Base-by-base conservation (phyloP, 2,113 vertebrate genomes). In the Chlamydotis undulata region DNA sequence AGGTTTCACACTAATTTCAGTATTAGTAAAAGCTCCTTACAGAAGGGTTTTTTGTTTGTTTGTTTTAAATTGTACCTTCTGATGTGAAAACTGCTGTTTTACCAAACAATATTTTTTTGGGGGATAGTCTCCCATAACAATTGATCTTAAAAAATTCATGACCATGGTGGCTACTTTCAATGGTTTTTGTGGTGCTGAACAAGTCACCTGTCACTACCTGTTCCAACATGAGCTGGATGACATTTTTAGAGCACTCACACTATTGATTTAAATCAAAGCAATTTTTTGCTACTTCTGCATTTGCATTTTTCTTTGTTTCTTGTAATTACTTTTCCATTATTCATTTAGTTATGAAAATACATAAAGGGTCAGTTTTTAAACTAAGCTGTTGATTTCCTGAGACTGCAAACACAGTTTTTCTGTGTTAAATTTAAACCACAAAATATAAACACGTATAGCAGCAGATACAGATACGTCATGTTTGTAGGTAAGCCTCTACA, bases 281-380 rank as follows among this genome's bases (percentile, higher is more conserved):
- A 18, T 17, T 69, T 83, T 87, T 57, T 37, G 53, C 43, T 11
- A 33, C 56, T 87, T 74, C 75, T 77, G 29, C 25, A 41, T 87
- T 76, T 91, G 33, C 49, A 61, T 73, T 85, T 82, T 71, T 79
- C 29, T 7, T 84, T 89, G 43, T 65, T 93, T 90, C 60, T 88
- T 64, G 29, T 87, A 88, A 90, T 90, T 91, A 56, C 69, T 69
- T 94, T 81, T 82, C 47, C 14, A 19, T 52, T 91, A 56, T 59
- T 47, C 50, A 16, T 79, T 18, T 33, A 53, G 69, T 55, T 89
- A 59, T 35, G 19, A 68, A 77, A 60, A 64, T n/a, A 49, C 11
- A 52, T 10, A 70, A 65, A 79, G 49, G 47, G 69, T 68, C 12
- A 2, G 17, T 9, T 93, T 89, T 80, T 56, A 57, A 77, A 55